Conservation (phyloP, 2,113 vertebrate species). For the Callopanchax toddi region DNA sequence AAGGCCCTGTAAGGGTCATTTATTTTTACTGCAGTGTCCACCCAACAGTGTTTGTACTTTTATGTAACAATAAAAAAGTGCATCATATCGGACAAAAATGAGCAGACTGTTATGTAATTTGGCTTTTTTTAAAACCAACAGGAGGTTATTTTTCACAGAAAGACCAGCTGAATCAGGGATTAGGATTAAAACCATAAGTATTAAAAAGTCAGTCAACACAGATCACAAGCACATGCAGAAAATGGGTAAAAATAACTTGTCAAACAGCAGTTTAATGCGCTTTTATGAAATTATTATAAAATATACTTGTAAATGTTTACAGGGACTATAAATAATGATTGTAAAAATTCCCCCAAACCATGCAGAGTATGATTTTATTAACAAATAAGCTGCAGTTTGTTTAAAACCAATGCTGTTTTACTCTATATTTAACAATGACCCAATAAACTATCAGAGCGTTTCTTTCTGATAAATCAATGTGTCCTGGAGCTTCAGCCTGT, state of each 20-base stretch:
- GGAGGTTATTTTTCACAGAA: conserved; percentile 29
- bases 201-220: conserved; percentile 17
- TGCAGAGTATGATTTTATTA: neutral
- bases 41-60: neutral
- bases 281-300: too few species aligned
- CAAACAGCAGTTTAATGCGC: too few species aligned
- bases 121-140: conserved; percentile 1
- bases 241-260: conserved; percentile 1
- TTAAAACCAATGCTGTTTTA: neutral
- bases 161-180: conserved; percentile 39
- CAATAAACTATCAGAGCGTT: conserved; percentile 2
- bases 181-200: conserved; percentile 64
- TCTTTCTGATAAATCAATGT: neutral
- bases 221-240: neutral
- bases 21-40: neutral
- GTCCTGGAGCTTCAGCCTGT: neutral
- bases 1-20: too few species aligned
- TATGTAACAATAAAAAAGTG: neutral
- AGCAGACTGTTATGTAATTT: conserved; percentile 19
- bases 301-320: too few species aligned
- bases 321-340: too few species aligned
- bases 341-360: too few species aligned
- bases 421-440: neutral
- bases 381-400: neutral
- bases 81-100: conserved; percentile 5